These are phyloP conservation scores for Hippopotamus amphibius DNA, from an alignment of 2,113 vertebrate species.

Conservation along the genomic window DNA sequence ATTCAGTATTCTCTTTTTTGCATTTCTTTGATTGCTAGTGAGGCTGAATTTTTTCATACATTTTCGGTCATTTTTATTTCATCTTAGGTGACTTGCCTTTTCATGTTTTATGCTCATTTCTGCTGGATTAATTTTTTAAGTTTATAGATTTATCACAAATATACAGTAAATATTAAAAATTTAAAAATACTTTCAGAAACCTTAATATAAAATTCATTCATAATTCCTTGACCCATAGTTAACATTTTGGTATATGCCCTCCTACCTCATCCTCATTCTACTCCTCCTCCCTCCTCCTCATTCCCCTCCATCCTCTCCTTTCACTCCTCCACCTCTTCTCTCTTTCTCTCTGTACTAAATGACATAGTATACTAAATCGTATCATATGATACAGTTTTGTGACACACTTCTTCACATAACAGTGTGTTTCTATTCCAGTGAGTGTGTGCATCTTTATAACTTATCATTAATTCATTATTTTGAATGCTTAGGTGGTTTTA, in stretches of 20 bases:
- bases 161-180: not conserved
- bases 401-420: not conserved
- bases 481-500: not conserved
- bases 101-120: not conserved
- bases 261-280: too few species aligned
- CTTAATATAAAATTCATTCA: not conserved
- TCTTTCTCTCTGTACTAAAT: not conserved
- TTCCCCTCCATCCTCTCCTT: not conserved
- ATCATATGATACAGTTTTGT: not conserved
- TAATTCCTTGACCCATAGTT: not conserved
- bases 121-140: not conserved
- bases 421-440: not conserved
- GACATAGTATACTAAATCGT: not conserved
- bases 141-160: conserved; percentile 9
- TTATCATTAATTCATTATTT: not conserved
- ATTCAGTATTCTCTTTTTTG: not conserved
- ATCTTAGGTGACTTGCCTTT: not conserved
- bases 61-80: not conserved
- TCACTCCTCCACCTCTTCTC: not conserved
- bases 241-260: not conserved
- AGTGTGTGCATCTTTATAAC: not conserved
- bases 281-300: too few species aligned
- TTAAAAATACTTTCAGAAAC: not conserved
- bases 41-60: not conserved
- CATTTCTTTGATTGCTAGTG: not conserved